Conservation (phyloP, 2,113 vertebrate genomes). For the Marcusenius ussheri region DNA sequence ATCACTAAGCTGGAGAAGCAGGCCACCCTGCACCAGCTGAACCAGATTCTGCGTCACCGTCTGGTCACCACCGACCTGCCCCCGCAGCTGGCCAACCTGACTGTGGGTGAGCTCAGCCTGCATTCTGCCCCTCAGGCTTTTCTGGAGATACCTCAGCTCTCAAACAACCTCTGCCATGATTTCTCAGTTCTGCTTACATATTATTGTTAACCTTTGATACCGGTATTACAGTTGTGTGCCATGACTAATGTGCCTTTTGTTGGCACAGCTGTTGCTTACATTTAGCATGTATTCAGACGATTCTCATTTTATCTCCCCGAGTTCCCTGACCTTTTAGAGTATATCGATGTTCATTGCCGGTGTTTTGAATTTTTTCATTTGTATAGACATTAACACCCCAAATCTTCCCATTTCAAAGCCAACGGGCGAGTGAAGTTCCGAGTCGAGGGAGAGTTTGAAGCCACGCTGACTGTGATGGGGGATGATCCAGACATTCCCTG, state of each 20-base stretch:
- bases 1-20: conserved; percentile 94
- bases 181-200: background rate
- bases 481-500: conserved; percentile 97
- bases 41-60: conserved; percentile 92
- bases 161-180: background rate
- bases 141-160: background rate
- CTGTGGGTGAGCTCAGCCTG: conserved; percentile 75
- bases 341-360: background rate
- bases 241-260: background rate
- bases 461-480: conserved; percentile 95
- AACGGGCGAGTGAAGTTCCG: conserved; percentile 96
- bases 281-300: background rate
- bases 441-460: conserved; percentile 97
- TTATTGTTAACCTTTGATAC: background rate
- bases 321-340: background rate
- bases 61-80: conserved; percentile 95
- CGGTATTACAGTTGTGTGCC: background rate
- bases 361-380: background rate
- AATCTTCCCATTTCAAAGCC: conserved; percentile 55
- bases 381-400: background rate
- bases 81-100: conserved; percentile 93
- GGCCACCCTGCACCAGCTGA: conserved; percentile 87
- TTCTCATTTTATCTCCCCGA: background rate
- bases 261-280: background rate
- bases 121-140: background rate